phyloP scores from a whole-genome alignment of 2,113 vertebrate species.

The Channa maculata region DNA sequence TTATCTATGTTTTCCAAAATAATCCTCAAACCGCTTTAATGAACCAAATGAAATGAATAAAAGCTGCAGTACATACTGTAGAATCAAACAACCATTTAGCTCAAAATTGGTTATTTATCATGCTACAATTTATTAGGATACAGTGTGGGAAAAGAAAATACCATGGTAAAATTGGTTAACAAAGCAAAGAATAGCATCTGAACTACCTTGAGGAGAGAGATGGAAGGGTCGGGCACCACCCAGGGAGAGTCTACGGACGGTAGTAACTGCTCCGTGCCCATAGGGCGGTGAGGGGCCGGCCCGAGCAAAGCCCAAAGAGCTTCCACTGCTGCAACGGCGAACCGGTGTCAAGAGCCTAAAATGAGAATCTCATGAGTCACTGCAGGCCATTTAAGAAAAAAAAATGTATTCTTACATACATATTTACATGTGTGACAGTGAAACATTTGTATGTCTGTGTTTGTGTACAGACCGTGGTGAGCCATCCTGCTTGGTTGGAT shows the following conservation, averaged over 20 bases:
- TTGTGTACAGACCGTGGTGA: conserved; percentile 83
- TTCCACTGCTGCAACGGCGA: conserved; percentile 88
- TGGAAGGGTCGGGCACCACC: conserved; percentile 89
- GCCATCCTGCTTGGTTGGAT: conserved; percentile 83
- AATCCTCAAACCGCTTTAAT: too few relatives aligned
- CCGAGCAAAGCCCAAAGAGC: conserved; percentile 85
- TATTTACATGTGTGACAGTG: not conserved
- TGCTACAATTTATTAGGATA: not conserved
- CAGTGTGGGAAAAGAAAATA: not conserved
- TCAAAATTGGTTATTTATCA: not conserved
- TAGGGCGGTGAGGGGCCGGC: conserved; percentile 88
- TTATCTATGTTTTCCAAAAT: too few relatives aligned
- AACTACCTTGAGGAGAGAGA: conserved; percentile 92
- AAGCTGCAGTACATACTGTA: not conserved
- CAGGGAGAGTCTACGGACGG: conserved; percentile 86
- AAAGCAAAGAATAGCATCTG: not conserved
- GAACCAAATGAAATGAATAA: too few relatives aligned
- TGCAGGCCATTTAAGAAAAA: not conserved
- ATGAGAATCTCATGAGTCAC: not conserved
- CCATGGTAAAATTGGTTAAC: not conserved
- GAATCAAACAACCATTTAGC: not conserved
- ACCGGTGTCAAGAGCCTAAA: conserved; percentile 82
- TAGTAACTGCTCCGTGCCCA: conserved; percentile 78
- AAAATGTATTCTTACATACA: not conserved
- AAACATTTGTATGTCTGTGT: not conserved